Conservation (phyloP, 2,888 invertebrate genomes). For the Allophyes oxyacanthae region DNA sequence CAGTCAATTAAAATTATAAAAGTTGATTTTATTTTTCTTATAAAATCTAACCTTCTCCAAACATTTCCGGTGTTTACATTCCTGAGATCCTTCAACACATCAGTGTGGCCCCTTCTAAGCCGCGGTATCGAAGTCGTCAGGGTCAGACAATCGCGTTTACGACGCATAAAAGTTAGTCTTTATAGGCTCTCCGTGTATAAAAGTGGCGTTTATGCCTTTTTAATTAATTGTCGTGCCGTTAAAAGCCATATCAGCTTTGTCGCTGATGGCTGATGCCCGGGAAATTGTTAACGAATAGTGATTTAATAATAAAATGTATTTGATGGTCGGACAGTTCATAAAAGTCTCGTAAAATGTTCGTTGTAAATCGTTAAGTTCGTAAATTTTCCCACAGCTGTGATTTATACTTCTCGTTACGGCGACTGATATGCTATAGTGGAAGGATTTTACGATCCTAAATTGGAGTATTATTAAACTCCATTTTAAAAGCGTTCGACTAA, state of each 20-base stretch:
- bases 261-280: slow-evolving; percentile 80
- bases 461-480: slow-evolving; percentile 26
- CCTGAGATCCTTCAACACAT: slow-evolving; percentile 66
- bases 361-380: slow-evolving; percentile 68
- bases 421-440: slow-evolving; percentile 42
- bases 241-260: slow-evolving; percentile 86
- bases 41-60: slow-evolving; percentile 30
- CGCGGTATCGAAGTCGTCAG: slow-evolving; percentile 78
- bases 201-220: slow-evolving; percentile 88
- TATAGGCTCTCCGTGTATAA: slow-evolving; percentile 87
- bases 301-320: slow-evolving; percentile 85
- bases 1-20: too few species aligned
- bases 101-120: slow-evolving; percentile 64
- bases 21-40: not conserved
- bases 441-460: slow-evolving; percentile 39
- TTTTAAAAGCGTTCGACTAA: slow-evolving; percentile 34
- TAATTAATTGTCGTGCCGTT: slow-evolving; percentile 88
- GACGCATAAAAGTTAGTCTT: slow-evolving; percentile 89
- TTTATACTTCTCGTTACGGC: slow-evolving; percentile 54
- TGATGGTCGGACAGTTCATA: slow-evolving; percentile 81
- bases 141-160: slow-evolving; percentile 89
- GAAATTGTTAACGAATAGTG: slow-evolving; percentile 84
- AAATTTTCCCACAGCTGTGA: slow-evolving; percentile 60
- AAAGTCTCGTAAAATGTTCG: slow-evolving; percentile 78
- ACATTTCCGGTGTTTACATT: slow-evolving; percentile 65